These are phyloP conservation scores for Cheilosia grossa DNA, from an alignment of 2,888 invertebrate species.

Conservation along the genomic window DNA sequence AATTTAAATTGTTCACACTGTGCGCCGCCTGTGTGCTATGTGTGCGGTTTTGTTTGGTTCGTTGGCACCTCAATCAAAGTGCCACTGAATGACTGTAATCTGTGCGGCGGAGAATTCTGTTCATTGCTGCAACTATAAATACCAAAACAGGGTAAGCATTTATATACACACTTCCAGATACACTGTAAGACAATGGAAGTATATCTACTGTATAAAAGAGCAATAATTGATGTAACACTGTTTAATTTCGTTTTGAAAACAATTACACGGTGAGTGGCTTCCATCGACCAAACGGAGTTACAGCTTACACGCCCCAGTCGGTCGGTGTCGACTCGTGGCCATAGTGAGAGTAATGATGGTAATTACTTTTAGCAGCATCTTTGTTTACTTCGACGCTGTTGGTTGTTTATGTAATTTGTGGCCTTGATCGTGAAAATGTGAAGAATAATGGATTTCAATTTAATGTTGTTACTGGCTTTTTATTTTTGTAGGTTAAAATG, in stretches of 20 bases:
- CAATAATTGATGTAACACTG: conserved; percentile 67
- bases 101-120: conserved; percentile 50
- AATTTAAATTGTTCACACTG: conserved; percentile 70
- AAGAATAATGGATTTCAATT: conserved; percentile 10
- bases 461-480: neutral
- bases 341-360: conserved; percentile 62
- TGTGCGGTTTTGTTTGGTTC: conserved; percentile 13
- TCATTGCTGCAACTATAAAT: conserved; percentile 32
- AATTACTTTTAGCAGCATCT: conserved; percentile 54
- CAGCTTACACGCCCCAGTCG: conserved; percentile 31
- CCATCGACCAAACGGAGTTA: conserved; percentile 27
- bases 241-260: conserved; percentile 58
- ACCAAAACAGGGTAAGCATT: conserved; percentile 26
- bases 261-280: conserved; percentile 63
- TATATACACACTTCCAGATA: neutral
- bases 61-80: conserved; percentile 69
- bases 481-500: conserved; percentile 7
- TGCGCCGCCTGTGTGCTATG: conserved; percentile 17
- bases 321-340: conserved; percentile 12
- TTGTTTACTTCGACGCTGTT: conserved; percentile 27
- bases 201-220: conserved; percentile 44
- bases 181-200: conserved; percentile 40
- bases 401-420: conserved; percentile 44
- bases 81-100: conserved; percentile 54
- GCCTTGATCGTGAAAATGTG: conserved; percentile 53